Evolutionary conservation across 2,797 vertebrate genomes (phyloP).

Genomic region (Pelobates cultripes): DNA sequence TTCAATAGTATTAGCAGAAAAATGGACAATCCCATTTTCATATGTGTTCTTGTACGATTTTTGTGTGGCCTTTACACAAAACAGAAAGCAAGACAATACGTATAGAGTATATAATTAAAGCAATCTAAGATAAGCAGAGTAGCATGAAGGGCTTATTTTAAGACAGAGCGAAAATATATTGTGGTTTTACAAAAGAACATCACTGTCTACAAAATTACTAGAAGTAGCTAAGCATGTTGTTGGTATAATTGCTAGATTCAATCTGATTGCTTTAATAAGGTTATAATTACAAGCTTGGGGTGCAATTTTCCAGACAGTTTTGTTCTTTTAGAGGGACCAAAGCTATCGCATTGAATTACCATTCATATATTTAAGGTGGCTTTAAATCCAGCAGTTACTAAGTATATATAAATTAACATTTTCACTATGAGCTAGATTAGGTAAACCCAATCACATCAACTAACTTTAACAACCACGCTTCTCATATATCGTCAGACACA

Average conservation of each 20-base stretch:
- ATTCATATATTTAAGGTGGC: neutral
- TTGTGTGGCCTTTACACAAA: constrained; percentile 5
- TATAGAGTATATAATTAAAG: constrained; percentile 14
- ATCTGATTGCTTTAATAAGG: constrained; percentile 45
- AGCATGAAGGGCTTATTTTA: constrained; percentile 1
- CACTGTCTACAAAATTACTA: constrained; percentile 43
- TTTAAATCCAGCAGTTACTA: neutral
- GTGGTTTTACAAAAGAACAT: constrained; percentile 16
- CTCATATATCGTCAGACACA: too few relatives aligned
- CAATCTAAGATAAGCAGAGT: constrained; percentile 1
- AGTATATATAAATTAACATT: too few relatives aligned
- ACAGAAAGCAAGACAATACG: neutral
- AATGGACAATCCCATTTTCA: too few relatives aligned
- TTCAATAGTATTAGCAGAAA: too few relatives aligned
- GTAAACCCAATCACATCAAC: too few relatives aligned
- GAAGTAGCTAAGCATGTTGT: constrained; percentile 28
- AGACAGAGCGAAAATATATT: constrained; percentile 4
- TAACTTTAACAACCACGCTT: too few relatives aligned
- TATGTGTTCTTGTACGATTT: neutral
- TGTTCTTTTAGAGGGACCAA: constrained; percentile 33
- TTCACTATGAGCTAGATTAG: too few relatives aligned
- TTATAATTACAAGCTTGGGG: constrained; percentile 42
- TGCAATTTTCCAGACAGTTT: constrained; percentile 27
- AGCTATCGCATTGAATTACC: constrained; percentile 6
- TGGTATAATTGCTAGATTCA: constrained; percentile 42